Base-by-base conservation (phyloP, 2,113 vertebrate species). In the Chaetodon auriga region DNA sequence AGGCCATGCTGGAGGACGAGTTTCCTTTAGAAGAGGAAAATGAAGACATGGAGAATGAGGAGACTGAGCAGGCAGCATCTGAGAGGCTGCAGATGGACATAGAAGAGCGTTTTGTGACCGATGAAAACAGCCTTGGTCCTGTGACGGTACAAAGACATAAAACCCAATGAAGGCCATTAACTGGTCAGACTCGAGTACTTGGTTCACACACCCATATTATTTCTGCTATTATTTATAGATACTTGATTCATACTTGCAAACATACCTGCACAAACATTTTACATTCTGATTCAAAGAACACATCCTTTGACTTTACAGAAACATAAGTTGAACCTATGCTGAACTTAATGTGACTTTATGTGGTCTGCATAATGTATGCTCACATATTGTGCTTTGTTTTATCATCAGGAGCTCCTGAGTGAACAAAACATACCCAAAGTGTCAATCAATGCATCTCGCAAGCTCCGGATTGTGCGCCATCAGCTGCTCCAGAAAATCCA, bases 41-140 rank as follows among this genome's bases (percentile, higher is more conserved):
- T 0, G 92, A 93, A 45, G 94, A 94, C 25, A 92, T 84, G 0
- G 92, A 95, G 23, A 96, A 95, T 4, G 96, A 97, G 71, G 97
- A 98, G 82, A 94, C 94, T 36, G 96, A 96, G 81, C 74, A 1
- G 0, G 92, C 93, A 0, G 96, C 95, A 10, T 41, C 63, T 43
- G 95, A 97, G 7, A 95, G 93, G 36, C 93, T 99, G 64, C 94
- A 92, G 94, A 87, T 21, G 68, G 96, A 97, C 92, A 96, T 98
- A 82, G 78, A 83, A 82, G 94, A 97, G 15, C 96, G 94, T 45
- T 98, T 95, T 91, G 92, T 95, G 74, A 68, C 81, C 16, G 97
- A 99, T 83, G 68, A 87, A 65, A 92, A 49, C 23, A 90, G 41
- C 54, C 78, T 98, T 60, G 84, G 89, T 73, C 19, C 2, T 48